These are phyloP conservation scores for Blastobasis lacticolella DNA, from an alignment of 2,888 invertebrate genomes.

Conservation along the genomic window DNA sequence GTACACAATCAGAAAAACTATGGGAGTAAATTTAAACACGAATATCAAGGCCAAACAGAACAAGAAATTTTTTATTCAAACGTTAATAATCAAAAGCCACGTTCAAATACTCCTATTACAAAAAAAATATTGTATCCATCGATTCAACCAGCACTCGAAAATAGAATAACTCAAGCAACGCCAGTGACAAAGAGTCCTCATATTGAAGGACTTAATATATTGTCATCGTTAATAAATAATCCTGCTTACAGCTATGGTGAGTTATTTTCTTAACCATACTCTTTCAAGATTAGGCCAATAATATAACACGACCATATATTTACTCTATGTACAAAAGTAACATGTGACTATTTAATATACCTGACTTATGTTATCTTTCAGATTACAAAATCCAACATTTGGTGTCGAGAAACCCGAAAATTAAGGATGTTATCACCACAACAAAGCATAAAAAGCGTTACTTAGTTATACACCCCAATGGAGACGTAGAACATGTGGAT, in stretches of 20 bases:
- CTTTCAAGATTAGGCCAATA: not conserved
- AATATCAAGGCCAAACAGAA: not conserved
- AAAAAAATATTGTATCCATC: not conserved
- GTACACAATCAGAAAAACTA: not conserved
- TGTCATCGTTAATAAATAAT: not conserved
- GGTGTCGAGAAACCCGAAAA: not conserved
- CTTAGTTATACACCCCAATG: slow-evolving; percentile 35
- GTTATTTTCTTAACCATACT: not conserved
- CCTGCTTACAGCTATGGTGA: not conserved
- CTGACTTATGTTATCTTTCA: not conserved
- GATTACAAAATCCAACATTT: not conserved
- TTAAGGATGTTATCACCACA: slow-evolving; percentile 11
- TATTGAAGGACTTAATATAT: not conserved
- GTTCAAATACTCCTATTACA: not conserved
- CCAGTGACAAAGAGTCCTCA: not conserved
- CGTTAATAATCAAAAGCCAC: not conserved
- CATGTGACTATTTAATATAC: not conserved
- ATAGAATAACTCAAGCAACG: not conserved
- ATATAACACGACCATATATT: not conserved
- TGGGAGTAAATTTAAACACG: not conserved
- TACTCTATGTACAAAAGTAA: not conserved
- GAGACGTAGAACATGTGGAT: slow-evolving; percentile 33
- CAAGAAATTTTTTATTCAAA: not conserved
- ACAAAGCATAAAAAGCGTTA: slow-evolving; percentile 23
- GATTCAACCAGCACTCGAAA: not conserved